phyloP scores from a whole-genome alignment of 2,888 invertebrate species.

The Ypsolopha scabrella region DNA sequence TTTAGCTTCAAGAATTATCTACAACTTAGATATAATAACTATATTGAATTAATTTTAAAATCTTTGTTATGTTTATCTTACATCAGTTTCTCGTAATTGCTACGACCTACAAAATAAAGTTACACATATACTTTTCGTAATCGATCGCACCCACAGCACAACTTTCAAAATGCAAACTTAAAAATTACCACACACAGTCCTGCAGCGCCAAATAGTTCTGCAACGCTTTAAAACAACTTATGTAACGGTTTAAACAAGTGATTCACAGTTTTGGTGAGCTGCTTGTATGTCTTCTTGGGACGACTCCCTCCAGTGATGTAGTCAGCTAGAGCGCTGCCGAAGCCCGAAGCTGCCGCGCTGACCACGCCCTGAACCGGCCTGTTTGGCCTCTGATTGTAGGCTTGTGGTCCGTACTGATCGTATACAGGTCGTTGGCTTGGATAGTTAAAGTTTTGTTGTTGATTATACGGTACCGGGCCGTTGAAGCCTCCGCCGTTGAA shows the following conservation, averaged over 20 bases:
- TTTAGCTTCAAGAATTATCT: no score
- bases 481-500: background rate
- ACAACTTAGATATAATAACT: no score
- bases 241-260: conserved; percentile 47
- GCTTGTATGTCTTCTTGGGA: conserved; percentile 43
- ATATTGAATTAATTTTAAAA: no score
- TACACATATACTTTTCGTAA: background rate
- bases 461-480: background rate
- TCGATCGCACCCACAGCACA: background rate
- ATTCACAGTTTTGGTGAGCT: conserved; percentile 42
- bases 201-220: no score
- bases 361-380: conserved; percentile 43
- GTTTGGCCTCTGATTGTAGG: conserved; percentile 11
- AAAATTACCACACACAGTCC: no score
- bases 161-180: no score
- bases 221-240: conserved; percentile 32
- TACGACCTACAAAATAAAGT: no score
- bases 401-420: conserved; percentile 12
- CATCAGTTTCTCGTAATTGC: no score
- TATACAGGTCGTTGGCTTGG: background rate
- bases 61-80: no score
- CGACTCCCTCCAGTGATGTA: conserved; percentile 35
- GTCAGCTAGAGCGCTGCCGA: conserved; percentile 63
- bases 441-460: background rate
- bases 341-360: conserved; percentile 59